Evolutionary conservation across 1,140 invertebrate genomes (phyloP).

Genomic region (Gonioctena quinquepunctata): DNA sequence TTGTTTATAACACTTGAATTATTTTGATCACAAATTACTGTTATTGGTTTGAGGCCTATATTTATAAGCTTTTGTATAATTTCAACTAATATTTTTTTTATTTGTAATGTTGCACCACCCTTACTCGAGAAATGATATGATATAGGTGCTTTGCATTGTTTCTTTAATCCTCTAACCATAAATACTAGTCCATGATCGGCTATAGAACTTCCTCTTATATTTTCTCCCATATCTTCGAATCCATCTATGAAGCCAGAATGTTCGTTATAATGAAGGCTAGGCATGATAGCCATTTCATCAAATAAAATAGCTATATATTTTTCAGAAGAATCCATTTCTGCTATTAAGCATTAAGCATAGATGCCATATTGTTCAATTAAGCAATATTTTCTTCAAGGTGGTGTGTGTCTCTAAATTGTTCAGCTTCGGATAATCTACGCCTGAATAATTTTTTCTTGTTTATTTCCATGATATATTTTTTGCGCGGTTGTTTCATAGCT

Average conservation of each 20-base stretch:
- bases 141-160: conserved; percentile 6
- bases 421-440: neutral
- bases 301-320: conserved; percentile 7
- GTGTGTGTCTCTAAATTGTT: neutral
- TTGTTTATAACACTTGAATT: neutral
- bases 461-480: conserved; percentile 7
- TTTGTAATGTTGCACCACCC: conserved; percentile 9
- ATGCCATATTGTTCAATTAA: neutral
- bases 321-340: conserved; percentile 5
- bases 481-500: neutral
- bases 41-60: neutral
- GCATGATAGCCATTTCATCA: conserved; percentile 18
- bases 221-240: conserved; percentile 8
- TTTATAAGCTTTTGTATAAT: neutral
- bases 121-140: conserved; percentile 12
- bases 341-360: neutral
- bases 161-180: conserved; percentile 3
- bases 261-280: conserved; percentile 12
- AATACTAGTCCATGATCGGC: neutral
- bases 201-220: neutral
- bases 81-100: neutral
- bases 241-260: conserved; percentile 4
- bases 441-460: conserved; percentile 1
- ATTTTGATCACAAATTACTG: neutral
- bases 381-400: neutral